phyloP scores from a whole-genome alignment of 2,113 vertebrate genomes.

The Panthera uncia region DNA sequence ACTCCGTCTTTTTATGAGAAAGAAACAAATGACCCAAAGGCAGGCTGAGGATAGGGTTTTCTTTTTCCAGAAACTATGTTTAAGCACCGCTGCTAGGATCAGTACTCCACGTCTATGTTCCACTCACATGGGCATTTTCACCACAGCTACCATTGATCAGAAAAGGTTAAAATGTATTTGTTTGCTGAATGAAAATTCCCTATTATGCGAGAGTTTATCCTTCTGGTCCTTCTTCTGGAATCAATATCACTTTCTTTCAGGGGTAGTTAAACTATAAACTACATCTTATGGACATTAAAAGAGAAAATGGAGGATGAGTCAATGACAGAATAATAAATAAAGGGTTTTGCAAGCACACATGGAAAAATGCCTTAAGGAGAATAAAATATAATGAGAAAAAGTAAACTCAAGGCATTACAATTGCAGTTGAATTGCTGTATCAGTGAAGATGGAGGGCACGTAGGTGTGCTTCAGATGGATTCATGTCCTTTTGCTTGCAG shows the following conservation, averaged over 20 bases:
- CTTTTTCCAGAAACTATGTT: constrained; percentile 7
- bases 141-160: not conserved
- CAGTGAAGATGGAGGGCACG: not conserved
- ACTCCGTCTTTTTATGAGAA: constrained; percentile 16
- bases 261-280: not conserved
- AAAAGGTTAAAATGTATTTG: constrained; percentile 11
- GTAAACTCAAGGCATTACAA: not conserved
- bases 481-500: not conserved
- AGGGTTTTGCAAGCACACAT: not conserved
- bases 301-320: not conserved
- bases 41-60: not conserved
- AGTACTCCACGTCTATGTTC: not conserved
- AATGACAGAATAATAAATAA: not conserved
- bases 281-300: not conserved
- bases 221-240: not conserved
- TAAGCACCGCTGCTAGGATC: not conserved
- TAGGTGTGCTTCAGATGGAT: not conserved
- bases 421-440: not conserved
- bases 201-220: not conserved
- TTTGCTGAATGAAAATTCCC: not conserved
- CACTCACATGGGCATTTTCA: not conserved
- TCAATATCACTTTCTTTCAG: constrained; percentile 27
- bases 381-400: not conserved
- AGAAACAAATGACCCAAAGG: constrained; percentile 11
- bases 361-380: not conserved